Base-by-base conservation (phyloP, 2,888 invertebrate genomes). In the Anodontia alba region DNA sequence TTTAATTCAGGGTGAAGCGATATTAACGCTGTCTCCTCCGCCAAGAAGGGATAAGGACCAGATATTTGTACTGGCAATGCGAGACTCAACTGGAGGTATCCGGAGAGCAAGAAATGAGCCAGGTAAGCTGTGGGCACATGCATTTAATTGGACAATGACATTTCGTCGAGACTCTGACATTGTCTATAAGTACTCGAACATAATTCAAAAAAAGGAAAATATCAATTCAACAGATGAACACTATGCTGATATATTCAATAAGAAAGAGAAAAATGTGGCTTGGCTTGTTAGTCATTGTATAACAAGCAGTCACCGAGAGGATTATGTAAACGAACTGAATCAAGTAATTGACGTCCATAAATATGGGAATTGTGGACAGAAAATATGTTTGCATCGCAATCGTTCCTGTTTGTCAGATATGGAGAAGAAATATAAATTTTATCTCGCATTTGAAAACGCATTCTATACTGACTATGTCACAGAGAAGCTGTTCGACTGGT, bases 231-330 rank as follows among this genome's bases (percentile, higher is more conserved):
- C 49, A n/a, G 15, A 36, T 15, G 66, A 70, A 36, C 29, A 77
- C 29, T 72, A 77, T 15, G 31, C 23, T 26, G 67, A 54, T 15
- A 75, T 75, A 57, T 75, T 51, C 31, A 23, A 46, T n/a, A 43
- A 51, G 17, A 82, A 76, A 33, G 29, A 51, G 49, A 73, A 73
- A 23, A 23, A 20, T 15, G 72, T 70, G 3, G 71, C 57, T 1
- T 82, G 82, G 82, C 43, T 73, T 31, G 82, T 82, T 12, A 79
- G 79, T 46, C 73, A 79, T 42, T 82, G 82, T 73, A 20, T 43
- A 2, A 66, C 82, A 31, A 17, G 23, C 8, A 76, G 76, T 20
- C 43, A 46, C 33, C 68, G 82, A 15, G 82, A 79, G 43, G 12
- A 36, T 15, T 82, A 76, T 26, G 76, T 82, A 1, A 43, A 33